Evolutionary conservation across 2,113 vertebrate genomes (phyloP).

Genomic region (Sinocyclocheilus grahami): DNA sequence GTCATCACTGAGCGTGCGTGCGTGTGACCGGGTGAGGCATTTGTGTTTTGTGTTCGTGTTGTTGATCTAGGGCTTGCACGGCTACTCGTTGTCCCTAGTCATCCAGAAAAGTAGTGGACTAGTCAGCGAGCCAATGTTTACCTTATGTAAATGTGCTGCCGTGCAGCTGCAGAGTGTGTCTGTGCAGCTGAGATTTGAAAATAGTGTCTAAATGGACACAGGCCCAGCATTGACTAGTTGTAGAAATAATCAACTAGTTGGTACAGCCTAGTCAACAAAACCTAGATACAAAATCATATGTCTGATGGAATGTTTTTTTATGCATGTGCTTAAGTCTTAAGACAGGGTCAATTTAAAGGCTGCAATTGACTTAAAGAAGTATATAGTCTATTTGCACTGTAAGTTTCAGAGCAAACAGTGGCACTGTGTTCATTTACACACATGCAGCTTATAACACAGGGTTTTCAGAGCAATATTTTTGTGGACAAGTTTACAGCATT

Average conservation of each 20-base stretch:
- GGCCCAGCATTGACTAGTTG: background rate
- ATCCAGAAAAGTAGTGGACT: constrained; percentile 28
- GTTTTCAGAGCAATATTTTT: background rate
- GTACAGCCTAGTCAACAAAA: background rate
- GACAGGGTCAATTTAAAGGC: background rate
- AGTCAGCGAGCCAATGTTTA: constrained; percentile 49
- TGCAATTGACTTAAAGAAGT: background rate
- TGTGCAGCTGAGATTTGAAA: background rate
- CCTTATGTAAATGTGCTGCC: constrained; percentile 44
- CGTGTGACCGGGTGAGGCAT: constrained; percentile 3
- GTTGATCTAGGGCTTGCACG: constrained; percentile 6
- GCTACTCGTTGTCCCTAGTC: constrained; percentile 19
- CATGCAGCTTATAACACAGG: too few relatives aligned
- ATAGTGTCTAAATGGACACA: background rate
- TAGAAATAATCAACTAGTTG: background rate
- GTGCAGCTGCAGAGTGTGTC: background rate
- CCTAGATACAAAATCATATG: background rate
- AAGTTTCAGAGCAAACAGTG: background rate
- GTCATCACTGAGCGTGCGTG: constrained; percentile 41
- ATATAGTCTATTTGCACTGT: background rate
- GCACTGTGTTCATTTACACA: background rate
- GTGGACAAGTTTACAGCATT: background rate
- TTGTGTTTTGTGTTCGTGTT: constrained; percentile 36
- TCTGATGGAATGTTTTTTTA: too few relatives aligned
- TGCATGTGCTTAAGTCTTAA: background rate